These are phyloP conservation scores for Xyrauchen texanus DNA, from an alignment of 2,113 vertebrate genomes.

Conservation along the genomic window DNA sequence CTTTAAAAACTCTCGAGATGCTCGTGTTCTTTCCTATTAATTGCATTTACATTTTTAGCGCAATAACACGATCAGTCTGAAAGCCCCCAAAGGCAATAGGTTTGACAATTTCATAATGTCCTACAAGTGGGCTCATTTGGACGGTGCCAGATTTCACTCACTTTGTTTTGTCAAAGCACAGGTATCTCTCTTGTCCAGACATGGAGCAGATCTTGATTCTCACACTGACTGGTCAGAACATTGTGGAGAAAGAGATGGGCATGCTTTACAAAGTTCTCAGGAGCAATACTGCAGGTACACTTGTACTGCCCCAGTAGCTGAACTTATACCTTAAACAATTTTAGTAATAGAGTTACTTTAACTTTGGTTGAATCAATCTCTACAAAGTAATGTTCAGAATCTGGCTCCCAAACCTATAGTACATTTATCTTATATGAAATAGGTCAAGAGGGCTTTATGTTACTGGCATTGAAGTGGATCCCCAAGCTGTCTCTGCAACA, in stretches of 20 bases:
- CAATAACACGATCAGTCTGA: not conserved
- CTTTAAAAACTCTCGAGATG: too few relatives aligned
- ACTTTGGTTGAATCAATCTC: not conserved
- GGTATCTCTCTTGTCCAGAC: constrained; percentile 56
- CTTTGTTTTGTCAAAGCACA: constrained; percentile 60
- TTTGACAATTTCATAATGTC: not conserved
- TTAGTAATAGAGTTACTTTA: too few relatives aligned
- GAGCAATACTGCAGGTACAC: constrained; percentile 48
- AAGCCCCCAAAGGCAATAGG: not conserved
- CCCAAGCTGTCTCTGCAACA: constrained; percentile 66
- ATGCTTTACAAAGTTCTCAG: constrained; percentile 59
- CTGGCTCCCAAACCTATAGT: not conserved
- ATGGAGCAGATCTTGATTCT: constrained; percentile 72
- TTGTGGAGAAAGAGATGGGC: constrained; percentile 62
- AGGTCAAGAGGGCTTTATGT: constrained; percentile 57
- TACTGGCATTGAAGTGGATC: constrained; percentile 74
- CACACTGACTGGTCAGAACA: constrained; percentile 62
- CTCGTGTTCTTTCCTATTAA: too few relatives aligned
- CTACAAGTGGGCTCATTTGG: constrained; percentile 68
- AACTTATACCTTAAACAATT: too few relatives aligned
- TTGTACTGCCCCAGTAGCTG: too few relatives aligned
- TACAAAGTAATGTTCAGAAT: not conserved
- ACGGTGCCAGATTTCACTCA: constrained; percentile 59
- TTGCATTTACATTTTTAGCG: too few relatives aligned
- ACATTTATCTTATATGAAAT: constrained; percentile 27